These are phyloP conservation scores for Actinemys pallida DNA, from an alignment of 2,113 vertebrate species.

Conservation along the genomic window DNA sequence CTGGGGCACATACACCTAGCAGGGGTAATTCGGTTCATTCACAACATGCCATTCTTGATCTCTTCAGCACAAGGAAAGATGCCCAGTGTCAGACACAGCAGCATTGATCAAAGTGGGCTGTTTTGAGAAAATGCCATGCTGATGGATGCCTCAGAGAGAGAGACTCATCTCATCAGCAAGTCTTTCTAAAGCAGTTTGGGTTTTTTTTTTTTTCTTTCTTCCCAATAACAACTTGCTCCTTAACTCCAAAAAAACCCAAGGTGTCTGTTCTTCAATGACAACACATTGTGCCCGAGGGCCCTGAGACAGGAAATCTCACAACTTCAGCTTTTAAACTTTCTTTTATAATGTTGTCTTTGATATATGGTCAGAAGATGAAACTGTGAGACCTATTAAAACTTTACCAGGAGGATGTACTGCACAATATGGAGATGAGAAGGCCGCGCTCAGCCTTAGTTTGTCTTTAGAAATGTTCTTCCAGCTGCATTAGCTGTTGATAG, in stretches of 20 bases:
- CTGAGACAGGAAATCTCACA: not conserved
- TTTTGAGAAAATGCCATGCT: not conserved
- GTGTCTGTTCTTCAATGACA: not conserved
- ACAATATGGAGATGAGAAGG: accelerated
- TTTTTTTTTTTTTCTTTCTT: not conserved
- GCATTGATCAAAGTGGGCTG: not conserved
- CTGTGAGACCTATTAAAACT: not conserved
- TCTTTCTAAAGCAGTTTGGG: not conserved
- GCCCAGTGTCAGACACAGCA: not conserved
- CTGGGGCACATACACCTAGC: not conserved
- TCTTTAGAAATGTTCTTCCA: not conserved
- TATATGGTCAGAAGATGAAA: not conserved
- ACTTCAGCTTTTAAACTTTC: accelerated
- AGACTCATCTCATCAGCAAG: accelerated
- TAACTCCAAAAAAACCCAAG: accelerated
- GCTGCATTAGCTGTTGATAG: not conserved
- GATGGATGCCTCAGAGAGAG: not conserved
- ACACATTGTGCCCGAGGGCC: accelerated
- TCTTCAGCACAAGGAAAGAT: not conserved
- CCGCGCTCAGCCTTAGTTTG: not conserved
- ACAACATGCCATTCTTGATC: not conserved
- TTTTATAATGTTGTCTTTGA: not conserved
- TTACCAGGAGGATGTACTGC: not conserved
- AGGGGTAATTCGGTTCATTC: not conserved
- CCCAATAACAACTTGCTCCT: not conserved